Conservation (phyloP, 2,888 invertebrate genomes). For the Drosophila mettleri region DNA sequence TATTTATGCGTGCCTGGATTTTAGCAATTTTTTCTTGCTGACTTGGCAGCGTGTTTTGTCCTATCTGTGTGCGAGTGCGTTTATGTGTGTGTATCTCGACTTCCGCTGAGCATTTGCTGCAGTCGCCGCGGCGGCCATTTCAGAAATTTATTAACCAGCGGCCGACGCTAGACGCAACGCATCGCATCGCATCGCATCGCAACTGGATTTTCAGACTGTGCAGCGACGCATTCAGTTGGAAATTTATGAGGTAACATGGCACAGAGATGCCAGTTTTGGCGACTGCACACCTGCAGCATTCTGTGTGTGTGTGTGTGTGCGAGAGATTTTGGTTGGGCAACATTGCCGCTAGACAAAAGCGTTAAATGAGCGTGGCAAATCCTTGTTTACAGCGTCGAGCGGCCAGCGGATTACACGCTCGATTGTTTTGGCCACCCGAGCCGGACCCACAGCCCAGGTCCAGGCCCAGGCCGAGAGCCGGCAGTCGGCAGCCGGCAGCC, state of each 20-base stretch:
- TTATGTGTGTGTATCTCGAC: constrained; percentile 34
- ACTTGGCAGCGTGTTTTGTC: constrained; percentile 30
- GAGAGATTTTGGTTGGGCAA: constrained; percentile 57
- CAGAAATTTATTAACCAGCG: constrained; percentile 73
- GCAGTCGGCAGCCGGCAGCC: neutral
- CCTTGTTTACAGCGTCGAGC: constrained; percentile 74
- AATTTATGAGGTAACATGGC: constrained; percentile 78
- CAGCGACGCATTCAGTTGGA: constrained; percentile 81
- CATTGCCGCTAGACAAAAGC: constrained; percentile 76
- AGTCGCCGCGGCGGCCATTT: constrained; percentile 66
- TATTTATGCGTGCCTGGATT: constrained; percentile 66
- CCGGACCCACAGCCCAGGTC: neutral
- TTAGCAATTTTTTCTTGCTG: constrained; percentile 28
- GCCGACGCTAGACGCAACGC: constrained; percentile 31
- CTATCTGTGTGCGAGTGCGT: constrained; percentile 15
- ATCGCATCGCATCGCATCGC: constrained; percentile 27
- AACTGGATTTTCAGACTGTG: constrained; percentile 75
- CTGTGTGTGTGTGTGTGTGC: constrained; percentile 9
- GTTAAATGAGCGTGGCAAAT: constrained; percentile 82
- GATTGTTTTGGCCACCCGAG: constrained; percentile 61
- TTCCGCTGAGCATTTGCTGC: constrained; percentile 75
- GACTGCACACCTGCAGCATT: constrained; percentile 50
- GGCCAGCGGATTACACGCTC: constrained; percentile 76
- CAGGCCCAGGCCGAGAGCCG: constrained; percentile 6
- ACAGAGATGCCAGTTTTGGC: constrained; percentile 43